These are phyloP conservation scores for Torymus auratus DNA, from an alignment of 2,888 invertebrate genomes.

Conservation along the genomic window DNA sequence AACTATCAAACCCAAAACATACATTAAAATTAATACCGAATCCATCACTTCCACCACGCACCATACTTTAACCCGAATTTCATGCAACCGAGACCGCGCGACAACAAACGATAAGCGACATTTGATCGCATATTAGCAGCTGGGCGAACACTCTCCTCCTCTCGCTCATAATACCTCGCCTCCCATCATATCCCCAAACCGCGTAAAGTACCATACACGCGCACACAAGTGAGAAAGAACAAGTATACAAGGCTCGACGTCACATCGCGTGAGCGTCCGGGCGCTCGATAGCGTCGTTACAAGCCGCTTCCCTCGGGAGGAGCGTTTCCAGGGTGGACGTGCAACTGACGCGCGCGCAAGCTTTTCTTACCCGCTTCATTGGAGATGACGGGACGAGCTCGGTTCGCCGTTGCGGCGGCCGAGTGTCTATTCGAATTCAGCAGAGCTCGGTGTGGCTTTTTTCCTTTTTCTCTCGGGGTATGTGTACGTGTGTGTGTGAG, in stretches of 20 bases:
- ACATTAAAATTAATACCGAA: background rate
- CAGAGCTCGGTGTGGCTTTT: conserved; percentile 3
- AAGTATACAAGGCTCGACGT: conserved; percentile 58
- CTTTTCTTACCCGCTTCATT: conserved; percentile 68
- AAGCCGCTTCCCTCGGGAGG: conserved; percentile 69
- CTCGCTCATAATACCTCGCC: too few relatives aligned
- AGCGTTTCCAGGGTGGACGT: conserved; percentile 68
- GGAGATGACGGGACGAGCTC: conserved; percentile 70
- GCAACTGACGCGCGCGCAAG: conserved; percentile 69
- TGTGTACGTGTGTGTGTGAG: background rate
- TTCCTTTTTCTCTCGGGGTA: conserved; percentile 11
- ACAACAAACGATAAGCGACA: conserved; percentile 51
- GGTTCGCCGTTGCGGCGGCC: conserved; percentile 10
- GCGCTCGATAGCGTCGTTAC: conserved; percentile 62
- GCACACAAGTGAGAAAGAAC: background rate
- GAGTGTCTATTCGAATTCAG: conserved; percentile 65
- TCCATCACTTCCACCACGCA: conserved; percentile 33
- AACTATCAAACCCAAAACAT: too few relatives aligned
- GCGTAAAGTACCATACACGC: conserved; percentile 26
- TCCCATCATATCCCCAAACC: too few relatives aligned
- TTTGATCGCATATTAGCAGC: conserved; percentile 63
- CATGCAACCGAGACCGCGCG: conserved; percentile 6
- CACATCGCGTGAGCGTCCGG: conserved; percentile 66
- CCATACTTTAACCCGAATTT: conserved; percentile 14
- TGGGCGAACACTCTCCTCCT: too few relatives aligned